Percentiles rank a stretch among this genome's conserved stretches.
phyloP scores from a whole-genome alignment of 2,797 vertebrate genomes.

The Takifugu rubripes region DNA sequence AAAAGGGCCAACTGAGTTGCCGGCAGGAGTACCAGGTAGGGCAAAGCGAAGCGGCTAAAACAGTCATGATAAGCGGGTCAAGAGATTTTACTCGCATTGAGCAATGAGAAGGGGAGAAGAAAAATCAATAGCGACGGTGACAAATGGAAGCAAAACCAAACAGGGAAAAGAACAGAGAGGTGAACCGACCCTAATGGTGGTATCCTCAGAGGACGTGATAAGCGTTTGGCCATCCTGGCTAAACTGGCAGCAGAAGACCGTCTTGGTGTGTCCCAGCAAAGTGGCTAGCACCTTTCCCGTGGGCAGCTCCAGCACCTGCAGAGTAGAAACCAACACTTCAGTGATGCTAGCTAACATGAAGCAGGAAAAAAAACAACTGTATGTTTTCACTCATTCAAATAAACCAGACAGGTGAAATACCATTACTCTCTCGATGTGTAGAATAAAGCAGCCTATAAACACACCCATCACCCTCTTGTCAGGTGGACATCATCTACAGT shows the following conservation, averaged over 20 bases:
- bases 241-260: constrained; percentile 86
- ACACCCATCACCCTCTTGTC: too few relatives aligned
- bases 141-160: not conserved
- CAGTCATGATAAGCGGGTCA: constrained; percentile 33
- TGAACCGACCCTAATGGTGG: constrained; percentile 73
- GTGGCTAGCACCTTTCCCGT: constrained; percentile 76
- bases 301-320: constrained; percentile 83
- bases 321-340: constrained; percentile 10
- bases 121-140: not conserved
- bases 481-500: too few relatives aligned
- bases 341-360: too few relatives aligned
- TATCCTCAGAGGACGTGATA: constrained; percentile 87
- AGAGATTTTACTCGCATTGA: constrained; percentile 55
- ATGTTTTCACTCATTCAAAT: too few relatives aligned
- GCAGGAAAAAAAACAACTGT: too few relatives aligned
- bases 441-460: too few relatives aligned
- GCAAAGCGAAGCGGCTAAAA: constrained; percentile 18
- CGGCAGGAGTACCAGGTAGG: constrained; percentile 41
- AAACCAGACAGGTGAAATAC: too few relatives aligned
- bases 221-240: constrained; percentile 77
- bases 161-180: not conserved
- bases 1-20: constrained; percentile 15
- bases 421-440: too few relatives aligned
- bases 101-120: constrained; percentile 27
- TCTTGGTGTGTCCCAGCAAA: constrained; percentile 74